Percentiles rank a stretch among this genome's conserved stretches.
Evolutionary conservation across 2,888 invertebrate genomes (phyloP).

Genomic region (Boloria euphrosyne): DNA sequence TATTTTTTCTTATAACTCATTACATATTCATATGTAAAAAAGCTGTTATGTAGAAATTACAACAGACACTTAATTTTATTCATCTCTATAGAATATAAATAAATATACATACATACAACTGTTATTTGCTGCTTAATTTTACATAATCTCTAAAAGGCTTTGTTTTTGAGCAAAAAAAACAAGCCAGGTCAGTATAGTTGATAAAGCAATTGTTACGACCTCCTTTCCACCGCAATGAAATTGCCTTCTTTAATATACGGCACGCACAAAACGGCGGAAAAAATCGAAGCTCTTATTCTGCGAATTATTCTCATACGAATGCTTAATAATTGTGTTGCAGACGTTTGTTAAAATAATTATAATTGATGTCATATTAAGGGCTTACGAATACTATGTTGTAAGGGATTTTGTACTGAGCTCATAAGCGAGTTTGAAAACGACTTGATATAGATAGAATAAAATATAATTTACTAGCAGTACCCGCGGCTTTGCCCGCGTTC

Average conservation of each 20-base stretch:
- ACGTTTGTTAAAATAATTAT: conserved; percentile 17
- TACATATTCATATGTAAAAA: too few relatives aligned
- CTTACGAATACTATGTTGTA: background rate
- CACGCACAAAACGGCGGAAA: conserved; percentile 43
- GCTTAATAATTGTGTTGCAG: conserved; percentile 11
- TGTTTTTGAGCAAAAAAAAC: background rate
- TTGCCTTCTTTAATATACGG: conserved; percentile 49
- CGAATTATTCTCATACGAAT: conserved; percentile 18
- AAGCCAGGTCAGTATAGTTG: conserved; percentile 38
- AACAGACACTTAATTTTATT: too few relatives aligned
- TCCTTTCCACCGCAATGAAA: conserved; percentile 44
- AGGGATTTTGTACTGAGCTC: background rate
- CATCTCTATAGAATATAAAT: too few relatives aligned
- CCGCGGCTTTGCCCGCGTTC: too few relatives aligned
- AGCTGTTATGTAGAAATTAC: too few relatives aligned
- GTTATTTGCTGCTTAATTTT: too few relatives aligned
- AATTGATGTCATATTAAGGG: conserved; percentile 17
- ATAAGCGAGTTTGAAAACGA: too few relatives aligned
- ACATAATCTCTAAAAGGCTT: too few relatives aligned
- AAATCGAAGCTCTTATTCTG: conserved; percentile 33
- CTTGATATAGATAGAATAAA: too few relatives aligned
- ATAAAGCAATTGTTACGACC: conserved; percentile 42
- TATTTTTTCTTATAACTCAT: too few relatives aligned
- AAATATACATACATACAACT: too few relatives aligned
- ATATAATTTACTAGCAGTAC: too few relatives aligned